These are phyloP conservation scores for Drosophila neonasuta DNA, from an alignment of 2,888 invertebrate species.

Conservation along the genomic window DNA sequence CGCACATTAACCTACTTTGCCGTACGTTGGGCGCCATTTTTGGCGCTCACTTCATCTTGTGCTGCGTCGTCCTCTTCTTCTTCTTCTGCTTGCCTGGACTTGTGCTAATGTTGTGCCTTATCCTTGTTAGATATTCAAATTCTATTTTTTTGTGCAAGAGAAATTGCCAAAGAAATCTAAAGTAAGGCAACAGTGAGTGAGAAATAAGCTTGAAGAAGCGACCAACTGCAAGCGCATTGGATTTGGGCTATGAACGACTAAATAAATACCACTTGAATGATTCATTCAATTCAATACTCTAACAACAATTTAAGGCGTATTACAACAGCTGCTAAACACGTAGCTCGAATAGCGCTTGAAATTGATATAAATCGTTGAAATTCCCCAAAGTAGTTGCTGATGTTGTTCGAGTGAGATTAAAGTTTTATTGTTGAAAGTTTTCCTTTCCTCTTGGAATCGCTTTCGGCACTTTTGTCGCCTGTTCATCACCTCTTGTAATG, in stretches of 20 bases:
- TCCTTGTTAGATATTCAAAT: constrained; percentile 74
- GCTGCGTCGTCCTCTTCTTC: no score
- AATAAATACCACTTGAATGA: background rate
- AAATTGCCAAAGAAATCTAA: background rate
- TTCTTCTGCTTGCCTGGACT: background rate
- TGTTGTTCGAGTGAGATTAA: constrained; percentile 4
- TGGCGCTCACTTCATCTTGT: constrained; percentile 2
- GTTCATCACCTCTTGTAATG: constrained; percentile 31
- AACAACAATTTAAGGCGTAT: no score
- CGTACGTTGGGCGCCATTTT: constrained; percentile 61
- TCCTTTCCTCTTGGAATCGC: constrained; percentile 4
- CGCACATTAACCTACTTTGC: constrained; percentile 70
- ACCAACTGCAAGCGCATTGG: background rate
- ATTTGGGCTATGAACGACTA: background rate
- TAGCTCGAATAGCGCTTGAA: background rate
- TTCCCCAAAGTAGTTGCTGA: constrained; percentile 18
- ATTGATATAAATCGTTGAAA: constrained; percentile 28
- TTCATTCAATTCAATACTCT: no score
- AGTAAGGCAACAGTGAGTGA: background rate
- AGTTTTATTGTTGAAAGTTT: constrained; percentile 18
- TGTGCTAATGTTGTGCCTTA: constrained; percentile 47
- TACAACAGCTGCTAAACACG: background rate
- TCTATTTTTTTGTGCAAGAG: constrained; percentile 13
- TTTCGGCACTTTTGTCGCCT: constrained; percentile 50
- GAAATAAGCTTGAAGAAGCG: background rate